A percentile compares a stretch with the other conserved stretches of the same genome.
These are phyloP conservation scores for Chelonus insularis DNA, from an alignment of 1,140 invertebrate species.

Conservation along the genomic window DNA sequence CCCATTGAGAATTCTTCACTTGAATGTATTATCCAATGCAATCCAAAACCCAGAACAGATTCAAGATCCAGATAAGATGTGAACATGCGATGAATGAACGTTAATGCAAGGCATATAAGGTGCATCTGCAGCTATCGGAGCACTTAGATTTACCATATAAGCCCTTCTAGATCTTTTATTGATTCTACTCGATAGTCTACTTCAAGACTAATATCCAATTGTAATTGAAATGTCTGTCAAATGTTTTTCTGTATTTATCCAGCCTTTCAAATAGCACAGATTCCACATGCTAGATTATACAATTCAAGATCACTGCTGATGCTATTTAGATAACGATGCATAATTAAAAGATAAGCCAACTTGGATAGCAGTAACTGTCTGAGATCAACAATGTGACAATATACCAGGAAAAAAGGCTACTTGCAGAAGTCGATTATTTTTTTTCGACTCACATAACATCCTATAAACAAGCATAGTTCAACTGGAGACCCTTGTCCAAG, in stretches of 20 bases:
- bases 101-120: constrained; percentile 38
- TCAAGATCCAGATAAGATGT: constrained; percentile 38
- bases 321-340: no score
- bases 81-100: constrained; percentile 28
- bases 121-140: constrained; percentile 32
- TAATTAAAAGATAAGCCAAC: no score
- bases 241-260: no score
- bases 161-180: constrained; percentile 18
- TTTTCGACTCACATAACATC: background rate
- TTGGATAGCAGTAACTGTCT: no score
- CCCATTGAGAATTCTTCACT: background rate
- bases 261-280: background rate
- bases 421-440: no score
- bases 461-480: background rate
- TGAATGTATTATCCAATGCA: constrained; percentile 19
- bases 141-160: constrained; percentile 22
- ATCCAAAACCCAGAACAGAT: constrained; percentile 31
- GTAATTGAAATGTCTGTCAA: no score
- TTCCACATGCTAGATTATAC: no score
- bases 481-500: background rate
- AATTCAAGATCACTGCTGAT: no score
- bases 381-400: no score
- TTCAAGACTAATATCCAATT: no score
- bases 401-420: no score
- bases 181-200: background rate